A percentile compares a stretch with the other conserved stretches of the same genome.
These are phyloP conservation scores for Lithobius niger DNA, from an alignment of 1,140 invertebrate species.

Conservation along the genomic window DNA sequence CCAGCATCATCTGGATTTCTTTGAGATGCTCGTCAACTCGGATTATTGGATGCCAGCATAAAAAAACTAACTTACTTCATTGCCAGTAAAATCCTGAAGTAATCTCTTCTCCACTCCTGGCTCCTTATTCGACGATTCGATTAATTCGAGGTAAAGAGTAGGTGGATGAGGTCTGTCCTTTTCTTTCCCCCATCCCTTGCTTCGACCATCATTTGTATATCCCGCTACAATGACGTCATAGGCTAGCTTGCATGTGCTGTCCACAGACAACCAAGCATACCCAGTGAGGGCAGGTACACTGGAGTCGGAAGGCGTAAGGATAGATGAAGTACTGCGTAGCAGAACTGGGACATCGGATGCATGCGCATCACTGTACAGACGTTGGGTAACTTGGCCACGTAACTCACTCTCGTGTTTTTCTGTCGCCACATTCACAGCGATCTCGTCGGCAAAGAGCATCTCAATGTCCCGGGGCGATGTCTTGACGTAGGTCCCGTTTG, in stretches of 20 bases:
- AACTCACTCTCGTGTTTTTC: conserved; percentile 39
- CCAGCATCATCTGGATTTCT: background rate
- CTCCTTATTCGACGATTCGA: background rate
- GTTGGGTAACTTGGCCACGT: conserved; percentile 47
- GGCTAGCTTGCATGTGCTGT: conserved; percentile 63
- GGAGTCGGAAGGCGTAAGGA: conserved; percentile 20
- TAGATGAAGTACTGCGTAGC: conserved; percentile 39
- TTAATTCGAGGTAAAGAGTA: conserved; percentile 43
- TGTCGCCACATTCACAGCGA: conserved; percentile 55
- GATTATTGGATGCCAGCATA: too few species aligned
- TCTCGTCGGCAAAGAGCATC: conserved; percentile 59
- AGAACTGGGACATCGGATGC: conserved; percentile 50
- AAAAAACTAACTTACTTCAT: conserved; percentile 4
- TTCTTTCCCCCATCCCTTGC: too few species aligned
- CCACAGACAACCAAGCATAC: conserved; percentile 64
- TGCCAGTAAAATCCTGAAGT: background rate
- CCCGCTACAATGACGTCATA: conserved; percentile 51
- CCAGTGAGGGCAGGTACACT: conserved; percentile 45
- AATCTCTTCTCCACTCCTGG: background rate
- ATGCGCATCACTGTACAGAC: conserved; percentile 57
- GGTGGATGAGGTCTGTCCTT: conserved; percentile 26
- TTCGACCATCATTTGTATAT: background rate
- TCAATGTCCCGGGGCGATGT: conserved; percentile 54
- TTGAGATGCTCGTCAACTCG: background rate
- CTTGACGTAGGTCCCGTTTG: conserved; percentile 49